Percentiles rank a stretch among this genome's conserved stretches.
Evolutionary conservation across 2,888 invertebrate species (phyloP).

Genomic region (Eristalinus sepulchralis): DNA sequence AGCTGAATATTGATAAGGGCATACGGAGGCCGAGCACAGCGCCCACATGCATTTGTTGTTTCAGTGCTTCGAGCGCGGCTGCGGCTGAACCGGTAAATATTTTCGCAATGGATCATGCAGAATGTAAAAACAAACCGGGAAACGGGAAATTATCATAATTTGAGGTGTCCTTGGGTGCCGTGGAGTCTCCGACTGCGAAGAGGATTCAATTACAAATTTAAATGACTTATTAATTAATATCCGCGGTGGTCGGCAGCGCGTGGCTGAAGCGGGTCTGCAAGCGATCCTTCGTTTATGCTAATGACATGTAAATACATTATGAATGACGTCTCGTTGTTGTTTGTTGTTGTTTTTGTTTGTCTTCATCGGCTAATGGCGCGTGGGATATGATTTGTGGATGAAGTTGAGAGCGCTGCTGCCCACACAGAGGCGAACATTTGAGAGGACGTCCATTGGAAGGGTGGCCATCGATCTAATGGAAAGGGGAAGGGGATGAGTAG

Average conservation of each 20-base stretch:
- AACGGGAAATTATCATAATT: background rate
- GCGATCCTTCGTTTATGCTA: background rate
- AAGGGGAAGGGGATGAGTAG: background rate
- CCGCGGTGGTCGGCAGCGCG: background rate
- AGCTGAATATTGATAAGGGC: background rate
- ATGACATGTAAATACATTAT: background rate
- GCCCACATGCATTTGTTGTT: background rate
- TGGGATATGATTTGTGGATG: background rate
- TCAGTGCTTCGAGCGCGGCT: background rate
- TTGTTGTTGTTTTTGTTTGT: background rate
- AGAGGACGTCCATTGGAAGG: background rate
- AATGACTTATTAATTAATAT: background rate
- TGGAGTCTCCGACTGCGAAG: background rate
- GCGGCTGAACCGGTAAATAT: background rate
- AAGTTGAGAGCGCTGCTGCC: background rate
- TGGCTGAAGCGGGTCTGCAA: background rate
- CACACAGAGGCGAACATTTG: background rate
- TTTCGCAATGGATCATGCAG: background rate
- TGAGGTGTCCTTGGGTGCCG: background rate
- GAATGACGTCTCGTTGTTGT: background rate
- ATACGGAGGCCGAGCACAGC: background rate
- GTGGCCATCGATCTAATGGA: background rate
- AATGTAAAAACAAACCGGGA: background rate
- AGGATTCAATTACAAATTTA: background rate
- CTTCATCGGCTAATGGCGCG: background rate